These are phyloP conservation scores for Cyclopterus lumpus DNA, from an alignment of 2,797 vertebrate genomes.

Conservation along the genomic window DNA sequence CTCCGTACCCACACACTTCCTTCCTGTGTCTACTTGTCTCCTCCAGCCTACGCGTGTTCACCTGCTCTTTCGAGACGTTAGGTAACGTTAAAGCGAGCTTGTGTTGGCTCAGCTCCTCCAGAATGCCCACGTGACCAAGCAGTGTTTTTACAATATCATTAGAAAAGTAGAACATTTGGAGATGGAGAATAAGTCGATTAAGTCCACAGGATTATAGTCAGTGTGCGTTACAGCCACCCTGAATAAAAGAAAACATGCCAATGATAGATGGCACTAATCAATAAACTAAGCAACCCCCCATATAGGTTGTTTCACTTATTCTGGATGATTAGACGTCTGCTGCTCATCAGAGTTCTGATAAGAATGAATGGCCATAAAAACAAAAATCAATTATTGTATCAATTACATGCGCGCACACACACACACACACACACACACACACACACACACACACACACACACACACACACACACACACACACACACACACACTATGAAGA, in stretches of 20 bases:
- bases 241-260: neutral
- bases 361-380: neutral
- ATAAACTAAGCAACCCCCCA: neutral
- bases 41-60: neutral
- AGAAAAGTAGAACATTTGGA: too few species aligned
- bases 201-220: too few species aligned
- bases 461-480: too few species aligned
- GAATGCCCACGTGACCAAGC: neutral
- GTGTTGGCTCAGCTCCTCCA: too few species aligned
- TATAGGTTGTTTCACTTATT: neutral
- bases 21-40: neutral
- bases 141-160: neutral
- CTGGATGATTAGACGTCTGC: neutral
- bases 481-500: neutral
- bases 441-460: too few species aligned
- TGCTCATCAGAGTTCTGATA: neutral
- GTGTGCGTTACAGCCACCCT: too few species aligned
- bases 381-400: neutral
- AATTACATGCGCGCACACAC: too few species aligned
- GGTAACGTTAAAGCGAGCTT: neutral
- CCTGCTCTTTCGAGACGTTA: neutral
- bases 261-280: neutral
- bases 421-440: too few species aligned
- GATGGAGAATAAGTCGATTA: too few species aligned
- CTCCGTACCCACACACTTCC: too few species aligned